A percentile compares a stretch with the other conserved stretches of the same genome.
phyloP scores from a whole-genome alignment of 2,797 vertebrate genomes.

The Gymnopithys bicolor region DNA sequence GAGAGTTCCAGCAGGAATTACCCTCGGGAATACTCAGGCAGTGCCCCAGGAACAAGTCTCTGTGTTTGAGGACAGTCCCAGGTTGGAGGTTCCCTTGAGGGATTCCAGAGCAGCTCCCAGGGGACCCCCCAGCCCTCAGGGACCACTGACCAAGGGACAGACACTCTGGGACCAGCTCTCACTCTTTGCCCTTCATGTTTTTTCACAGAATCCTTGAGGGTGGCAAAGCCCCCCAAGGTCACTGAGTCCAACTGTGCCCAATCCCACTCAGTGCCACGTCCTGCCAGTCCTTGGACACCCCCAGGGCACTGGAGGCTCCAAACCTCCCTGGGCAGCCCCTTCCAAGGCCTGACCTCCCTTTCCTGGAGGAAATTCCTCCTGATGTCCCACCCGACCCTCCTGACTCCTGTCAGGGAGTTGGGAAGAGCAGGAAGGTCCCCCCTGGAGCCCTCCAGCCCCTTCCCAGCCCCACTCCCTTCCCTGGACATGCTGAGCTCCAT shows the following conservation, averaged over 20 bases:
- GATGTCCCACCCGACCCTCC: neutral
- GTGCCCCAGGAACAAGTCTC: neutral
- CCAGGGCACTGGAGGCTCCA: neutral
- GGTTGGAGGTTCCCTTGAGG: neutral
- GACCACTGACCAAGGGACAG: neutral
- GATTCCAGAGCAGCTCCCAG: neutral
- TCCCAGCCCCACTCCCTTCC: neutral
- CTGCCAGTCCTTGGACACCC: neutral
- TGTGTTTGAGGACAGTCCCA: no score
- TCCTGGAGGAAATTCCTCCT: neutral
- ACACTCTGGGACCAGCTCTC: neutral
- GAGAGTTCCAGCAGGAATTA: neutral
- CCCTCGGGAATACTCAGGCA: neutral
- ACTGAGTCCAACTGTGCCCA: neutral
- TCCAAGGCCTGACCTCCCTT: neutral
- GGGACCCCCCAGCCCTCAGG: neutral
- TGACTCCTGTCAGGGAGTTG: neutral
- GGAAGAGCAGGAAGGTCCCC: fast-evolving
- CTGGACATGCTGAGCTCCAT: neutral
- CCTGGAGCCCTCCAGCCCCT: neutral
- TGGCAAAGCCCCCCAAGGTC: neutral
- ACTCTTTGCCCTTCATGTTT: neutral
- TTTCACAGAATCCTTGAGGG: neutral
- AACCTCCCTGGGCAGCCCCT: neutral
- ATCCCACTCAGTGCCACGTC: no score